Evolutionary conservation across 2,113 vertebrate genomes (phyloP), one percentile per base, ranked within the genome.

Genomic region (Anas platyrhynchos): DNA sequence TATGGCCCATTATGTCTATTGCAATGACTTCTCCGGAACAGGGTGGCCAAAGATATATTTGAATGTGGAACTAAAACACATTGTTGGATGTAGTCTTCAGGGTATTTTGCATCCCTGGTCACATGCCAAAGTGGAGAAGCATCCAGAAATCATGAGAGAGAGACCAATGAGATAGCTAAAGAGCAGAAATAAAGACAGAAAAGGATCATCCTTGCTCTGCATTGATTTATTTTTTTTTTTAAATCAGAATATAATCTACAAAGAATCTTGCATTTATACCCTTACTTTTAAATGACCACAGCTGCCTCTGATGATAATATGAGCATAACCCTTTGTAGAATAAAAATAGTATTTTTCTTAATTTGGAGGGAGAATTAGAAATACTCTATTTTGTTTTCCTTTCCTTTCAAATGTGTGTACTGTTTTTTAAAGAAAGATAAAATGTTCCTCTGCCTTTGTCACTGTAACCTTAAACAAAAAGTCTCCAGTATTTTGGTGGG

Each of bases 1-100:
- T 93, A 96, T 73, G 55, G 83, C 74, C 77, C 83, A 82, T 96
- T 92, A 92, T 38, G 59, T 66, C 92, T 89, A 63, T 54, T 84
- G 88, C 91, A 94, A 67, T 79, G 88, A 87, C 58, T 94, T 66
- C 63, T 91, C 78, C 0, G 1, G 86, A 92, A 91, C 41, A 84
- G 63, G 50, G 81, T 73, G 84, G 81, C 69, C 74, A 88, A 94
- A 85, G 78, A 72, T 63, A 13, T 69, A 73, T 84, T 31, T 92
- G 83, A 89, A n/a, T 8, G 15, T 85, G 36, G 44, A 87, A 77
- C 36, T 80, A 82, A 89, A 92, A 29, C 27, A 91, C 86, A 46
- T 12, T 48, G 36, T 50, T 82, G 44, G 75, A 91, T 63, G 11
- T 55, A 66, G 74, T 95, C 69, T 58, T 91, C 21, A n/a, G 83